Evolutionary conservation across 2,888 invertebrate species (phyloP).

Genomic region (Phaonia tiefii): DNA sequence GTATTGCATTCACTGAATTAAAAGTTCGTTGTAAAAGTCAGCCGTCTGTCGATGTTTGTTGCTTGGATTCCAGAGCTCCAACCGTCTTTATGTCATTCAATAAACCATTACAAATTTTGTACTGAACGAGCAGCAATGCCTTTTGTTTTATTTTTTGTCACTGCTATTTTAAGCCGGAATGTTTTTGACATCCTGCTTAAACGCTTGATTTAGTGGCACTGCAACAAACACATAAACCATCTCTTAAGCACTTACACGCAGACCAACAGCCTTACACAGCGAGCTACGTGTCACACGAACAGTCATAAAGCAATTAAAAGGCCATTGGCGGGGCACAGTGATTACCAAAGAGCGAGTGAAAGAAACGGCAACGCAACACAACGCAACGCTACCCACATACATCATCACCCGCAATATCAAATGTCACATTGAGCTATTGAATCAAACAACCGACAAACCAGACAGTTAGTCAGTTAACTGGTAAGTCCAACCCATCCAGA

Average conservation of each 20-base stretch:
- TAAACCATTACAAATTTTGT: slow-evolving; percentile 30
- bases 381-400: slow-evolving; percentile 15
- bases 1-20: slow-evolving; percentile 9
- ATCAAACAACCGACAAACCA: slow-evolving; percentile 9
- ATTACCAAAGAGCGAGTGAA: too few relatives aligned
- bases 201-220: slow-evolving; percentile 47
- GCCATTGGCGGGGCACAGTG: slow-evolving; percentile 33
- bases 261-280: not conserved
- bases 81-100: slow-evolving; percentile 12
- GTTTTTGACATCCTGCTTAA: slow-evolving; percentile 52
- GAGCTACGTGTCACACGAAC: not conserved
- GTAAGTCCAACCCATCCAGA: not conserved
- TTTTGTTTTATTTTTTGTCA: slow-evolving; percentile 17
- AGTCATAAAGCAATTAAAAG: slow-evolving; percentile 50
- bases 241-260: slow-evolving; percentile 2
- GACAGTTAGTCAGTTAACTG: not conserved
- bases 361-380: not conserved
- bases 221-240: slow-evolving; percentile 30
- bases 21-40: slow-evolving; percentile 36
- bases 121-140: not conserved
- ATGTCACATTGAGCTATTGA: slow-evolving; percentile 25
- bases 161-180: slow-evolving; percentile 26
- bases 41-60: not conserved
- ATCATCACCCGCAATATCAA: slow-evolving; percentile 38
- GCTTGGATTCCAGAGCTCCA: not conserved